phyloP scores from a whole-genome alignment of 2,888 invertebrate genomes.

The Onthophagus sagittarius region DNA sequence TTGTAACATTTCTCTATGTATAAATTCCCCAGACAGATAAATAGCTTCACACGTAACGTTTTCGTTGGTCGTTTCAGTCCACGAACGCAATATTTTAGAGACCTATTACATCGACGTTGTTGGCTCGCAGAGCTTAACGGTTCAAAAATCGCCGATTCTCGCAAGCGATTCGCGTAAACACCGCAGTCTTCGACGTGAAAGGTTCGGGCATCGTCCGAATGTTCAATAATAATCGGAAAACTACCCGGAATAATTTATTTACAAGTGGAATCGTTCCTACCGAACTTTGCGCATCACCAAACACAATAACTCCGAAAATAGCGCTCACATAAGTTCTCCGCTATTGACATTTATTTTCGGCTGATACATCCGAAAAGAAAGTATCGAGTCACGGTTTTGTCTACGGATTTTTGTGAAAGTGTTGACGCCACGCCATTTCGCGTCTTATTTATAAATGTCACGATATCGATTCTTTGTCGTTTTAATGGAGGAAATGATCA shows the following conservation, averaged over 20 bases:
- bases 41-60: neutral
- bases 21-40: neutral
- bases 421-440: neutral
- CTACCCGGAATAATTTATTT: neutral
- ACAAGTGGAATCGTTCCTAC: neutral
- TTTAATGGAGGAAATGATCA: neutral
- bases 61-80: neutral
- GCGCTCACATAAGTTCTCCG: neutral
- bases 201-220: neutral
- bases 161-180: neutral
- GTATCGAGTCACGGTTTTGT: neutral
- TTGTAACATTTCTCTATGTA: neutral
- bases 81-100: neutral
- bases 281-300: neutral
- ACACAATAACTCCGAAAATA: neutral
- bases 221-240: neutral
- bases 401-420: neutral
- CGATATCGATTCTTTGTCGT: neutral
- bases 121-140: neutral
- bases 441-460: constrained; percentile 20
- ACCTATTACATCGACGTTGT: neutral
- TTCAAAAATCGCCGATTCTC: neutral
- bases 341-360: neutral
- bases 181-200: neutral
- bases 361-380: neutral